phyloP scores from a whole-genome alignment of 2,113 vertebrate species.

The Mesocricetus auratus region DNA sequence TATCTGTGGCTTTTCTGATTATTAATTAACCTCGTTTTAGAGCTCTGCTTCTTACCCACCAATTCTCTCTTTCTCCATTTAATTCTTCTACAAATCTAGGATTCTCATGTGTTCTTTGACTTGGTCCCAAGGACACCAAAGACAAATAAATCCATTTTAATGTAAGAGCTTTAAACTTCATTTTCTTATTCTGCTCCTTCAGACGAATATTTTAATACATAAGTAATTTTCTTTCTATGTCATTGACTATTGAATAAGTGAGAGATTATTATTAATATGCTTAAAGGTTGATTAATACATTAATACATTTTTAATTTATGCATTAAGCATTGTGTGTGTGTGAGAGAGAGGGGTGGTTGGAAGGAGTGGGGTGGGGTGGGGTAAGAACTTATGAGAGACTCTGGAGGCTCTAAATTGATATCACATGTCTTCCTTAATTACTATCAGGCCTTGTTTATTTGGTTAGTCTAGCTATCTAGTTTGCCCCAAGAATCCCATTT shows the following conservation, averaged over 20 bases:
- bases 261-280: not conserved
- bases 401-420: not conserved
- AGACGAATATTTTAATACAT: not conserved
- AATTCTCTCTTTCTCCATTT: not conserved
- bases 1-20: not conserved
- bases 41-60: not conserved
- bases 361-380: too few species aligned
- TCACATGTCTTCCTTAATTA: not conserved
- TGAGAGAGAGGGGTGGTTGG: not conserved
- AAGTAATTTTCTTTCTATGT: not conserved
- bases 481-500: not conserved
- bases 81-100: not conserved
- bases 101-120: slow-evolving; percentile 1
- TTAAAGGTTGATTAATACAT: not conserved
- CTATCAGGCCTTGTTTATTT: not conserved
- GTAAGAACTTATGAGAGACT: not conserved
- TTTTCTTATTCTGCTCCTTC: slow-evolving; percentile 2
- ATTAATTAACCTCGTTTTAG: not conserved
- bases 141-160: not conserved
- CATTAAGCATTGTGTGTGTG: not conserved
- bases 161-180: not conserved
- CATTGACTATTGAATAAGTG: not conserved
- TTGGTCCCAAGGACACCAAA: not conserved
- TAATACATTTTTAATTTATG: not conserved
- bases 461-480: not conserved